phyloP scores from a whole-genome alignment of 2,888 invertebrate species.

The Standfussiana lucernea region DNA sequence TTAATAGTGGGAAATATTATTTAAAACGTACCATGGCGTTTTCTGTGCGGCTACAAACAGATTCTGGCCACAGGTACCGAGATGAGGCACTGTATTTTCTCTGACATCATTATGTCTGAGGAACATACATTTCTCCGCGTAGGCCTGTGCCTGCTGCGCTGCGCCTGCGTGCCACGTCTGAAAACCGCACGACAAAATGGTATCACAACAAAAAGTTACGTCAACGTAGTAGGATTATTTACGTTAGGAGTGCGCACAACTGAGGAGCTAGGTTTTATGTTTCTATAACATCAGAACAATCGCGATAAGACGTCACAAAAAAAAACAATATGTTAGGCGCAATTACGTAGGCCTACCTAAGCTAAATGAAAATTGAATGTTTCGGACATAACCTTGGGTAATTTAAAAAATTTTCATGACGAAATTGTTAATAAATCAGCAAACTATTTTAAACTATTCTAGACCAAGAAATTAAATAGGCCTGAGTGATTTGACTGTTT shows the following conservation, averaged over 20 bases:
- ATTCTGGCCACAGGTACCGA: constrained; percentile 95
- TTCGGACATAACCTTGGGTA: background rate
- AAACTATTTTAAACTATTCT: background rate
- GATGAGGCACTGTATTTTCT: constrained; percentile 92
- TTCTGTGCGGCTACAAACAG: constrained; percentile 95
- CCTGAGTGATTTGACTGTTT: constrained; percentile 16
- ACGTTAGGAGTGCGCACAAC: background rate
- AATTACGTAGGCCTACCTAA: background rate
- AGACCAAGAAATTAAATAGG: background rate
- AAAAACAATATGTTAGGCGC: background rate
- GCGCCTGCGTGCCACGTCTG: constrained; percentile 94
- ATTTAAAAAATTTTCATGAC: background rate
- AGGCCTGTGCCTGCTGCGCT: constrained; percentile 93
- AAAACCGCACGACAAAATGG: constrained; percentile 38
- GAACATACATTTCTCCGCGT: constrained; percentile 93
- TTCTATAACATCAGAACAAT: background rate
- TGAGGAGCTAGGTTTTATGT: background rate
- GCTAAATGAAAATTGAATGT: constrained; percentile 1
- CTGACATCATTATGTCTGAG: constrained; percentile 93
- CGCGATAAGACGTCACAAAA: background rate
- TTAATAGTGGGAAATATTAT: background rate
- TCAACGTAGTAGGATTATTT: background rate
- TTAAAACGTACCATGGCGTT: constrained; percentile 93
- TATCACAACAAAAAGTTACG: background rate
- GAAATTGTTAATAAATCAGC: background rate